These are phyloP conservation scores for Kryptolebias ocellatus DNA, from an alignment of 2,797 vertebrate genomes.

Conservation along the genomic window DNA sequence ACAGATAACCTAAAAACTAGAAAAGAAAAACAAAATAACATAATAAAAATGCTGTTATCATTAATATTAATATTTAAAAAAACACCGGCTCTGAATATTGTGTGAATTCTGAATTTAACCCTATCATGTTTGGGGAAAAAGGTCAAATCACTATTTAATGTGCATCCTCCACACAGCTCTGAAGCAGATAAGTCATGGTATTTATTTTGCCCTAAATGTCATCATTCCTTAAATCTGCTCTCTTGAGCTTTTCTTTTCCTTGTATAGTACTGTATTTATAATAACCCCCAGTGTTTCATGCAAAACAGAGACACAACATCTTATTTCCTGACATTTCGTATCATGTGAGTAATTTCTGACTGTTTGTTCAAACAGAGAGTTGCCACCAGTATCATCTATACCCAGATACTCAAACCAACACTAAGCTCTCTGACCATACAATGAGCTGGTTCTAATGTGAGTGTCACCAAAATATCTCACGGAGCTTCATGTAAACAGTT, in stretches of 20 bases:
- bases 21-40: no score
- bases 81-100: not conserved
- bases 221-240: conserved; percentile 38
- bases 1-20: no score
- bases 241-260: conserved; percentile 26
- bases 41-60: no score
- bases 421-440: conserved; percentile 44
- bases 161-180: conserved; percentile 25
- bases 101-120: no score
- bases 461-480: conserved; percentile 62
- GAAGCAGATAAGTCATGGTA: conserved; percentile 34
- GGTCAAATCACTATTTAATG: conserved; percentile 12
- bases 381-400: conserved; percentile 37
- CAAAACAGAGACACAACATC: conserved; percentile 82
- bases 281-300: conserved; percentile 73
- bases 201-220: no score
- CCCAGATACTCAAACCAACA: conserved; percentile 16
- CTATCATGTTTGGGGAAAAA: no score
- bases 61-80: no score
- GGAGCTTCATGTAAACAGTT: conserved; percentile 69
- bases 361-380: conserved; percentile 80
- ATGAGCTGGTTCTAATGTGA: conserved; percentile 48
- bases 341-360: conserved; percentile 81
- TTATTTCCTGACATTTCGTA: conserved; percentile 84
- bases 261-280: conserved; percentile 51